Percentiles rank a stretch among this genome's conserved stretches.
Evolutionary conservation across 2,888 invertebrate genomes (phyloP).

Genomic region (Oscheius sp.): DNA sequence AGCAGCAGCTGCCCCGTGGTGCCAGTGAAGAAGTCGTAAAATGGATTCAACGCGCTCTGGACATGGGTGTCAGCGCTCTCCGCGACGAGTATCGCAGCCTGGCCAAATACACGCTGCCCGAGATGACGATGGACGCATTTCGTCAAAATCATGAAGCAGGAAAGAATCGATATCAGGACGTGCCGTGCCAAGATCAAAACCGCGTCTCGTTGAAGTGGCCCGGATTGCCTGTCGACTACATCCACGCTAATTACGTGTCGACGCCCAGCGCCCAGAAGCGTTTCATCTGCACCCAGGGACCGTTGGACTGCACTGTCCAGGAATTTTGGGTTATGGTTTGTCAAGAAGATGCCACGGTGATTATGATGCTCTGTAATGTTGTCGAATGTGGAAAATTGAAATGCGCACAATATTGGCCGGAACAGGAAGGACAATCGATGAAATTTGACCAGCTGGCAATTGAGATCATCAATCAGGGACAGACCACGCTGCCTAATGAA

Average conservation of each 20-base stretch:
- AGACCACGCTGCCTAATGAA: constrained; percentile 21
- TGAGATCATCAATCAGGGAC: constrained; percentile 21
- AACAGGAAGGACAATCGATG: constrained; percentile 37
- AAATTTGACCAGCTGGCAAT: constrained; percentile 1
- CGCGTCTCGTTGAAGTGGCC: constrained; percentile 53
- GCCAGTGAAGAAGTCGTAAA: constrained; percentile 39
- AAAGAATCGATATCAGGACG: constrained; percentile 55
- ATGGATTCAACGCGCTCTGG: constrained; percentile 51
- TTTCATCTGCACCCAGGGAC: constrained; percentile 64
- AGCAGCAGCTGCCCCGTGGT: no score
- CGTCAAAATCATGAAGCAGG: constrained; percentile 45
- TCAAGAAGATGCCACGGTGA: constrained; percentile 46
- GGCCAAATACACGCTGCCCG: constrained; percentile 53
- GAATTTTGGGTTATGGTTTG: constrained; percentile 55
- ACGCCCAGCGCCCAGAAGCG: constrained; percentile 45
- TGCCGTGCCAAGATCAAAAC: constrained; percentile 59
- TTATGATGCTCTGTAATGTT: constrained; percentile 61
- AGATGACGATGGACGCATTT: constrained; percentile 55
- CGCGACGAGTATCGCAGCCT: constrained; percentile 56
- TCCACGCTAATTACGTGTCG: constrained; percentile 63
- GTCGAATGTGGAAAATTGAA: constrained; percentile 78
- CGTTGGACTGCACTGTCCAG: constrained; percentile 48
- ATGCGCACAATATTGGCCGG: constrained; percentile 77
- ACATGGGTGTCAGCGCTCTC: constrained; percentile 54
- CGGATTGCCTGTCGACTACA: constrained; percentile 50